Percentiles rank a stretch among this genome's conserved stretches.
phyloP scores from a whole-genome alignment of 1,140 invertebrate species.

The Drosophila auraria region DNA sequence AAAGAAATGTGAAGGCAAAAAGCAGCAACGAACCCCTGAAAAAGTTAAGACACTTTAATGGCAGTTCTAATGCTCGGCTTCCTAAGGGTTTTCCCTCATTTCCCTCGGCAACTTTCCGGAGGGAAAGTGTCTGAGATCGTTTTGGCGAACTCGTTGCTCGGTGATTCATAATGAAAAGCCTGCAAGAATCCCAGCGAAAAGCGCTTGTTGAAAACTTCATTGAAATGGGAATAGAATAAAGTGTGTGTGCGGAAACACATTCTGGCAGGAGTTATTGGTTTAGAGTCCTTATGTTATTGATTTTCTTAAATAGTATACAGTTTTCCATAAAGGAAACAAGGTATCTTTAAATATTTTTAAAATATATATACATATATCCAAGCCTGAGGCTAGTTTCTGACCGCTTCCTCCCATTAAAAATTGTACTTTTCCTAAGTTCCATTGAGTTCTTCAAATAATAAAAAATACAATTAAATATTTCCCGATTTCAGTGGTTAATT shows the following conservation, averaged over 20 bases:
- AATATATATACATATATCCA: not conserved
- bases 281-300: not conserved
- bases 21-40: constrained; percentile 20
- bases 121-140: constrained; percentile 54
- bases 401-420: not conserved
- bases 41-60: constrained; percentile 61
- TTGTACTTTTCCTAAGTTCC: not conserved
- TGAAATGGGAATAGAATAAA: constrained; percentile 38
- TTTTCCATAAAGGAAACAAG: not conserved
- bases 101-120: constrained; percentile 22
- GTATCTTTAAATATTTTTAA: not conserved
- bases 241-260: constrained; percentile 14
- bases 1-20: constrained; percentile 8
- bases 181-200: constrained; percentile 8
- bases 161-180: constrained; percentile 50
- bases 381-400: not conserved
- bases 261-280: not conserved
- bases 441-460: not conserved
- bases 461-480: constrained; percentile 14
- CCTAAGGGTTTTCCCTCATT: constrained; percentile 33
- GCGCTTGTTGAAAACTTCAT: constrained; percentile 38
- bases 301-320: not conserved
- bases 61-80: constrained; percentile 44
- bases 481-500: constrained; percentile 31
- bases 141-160: constrained; percentile 35